Evolutionary conservation across 2,888 invertebrate genomes (phyloP).

Genomic region (Drosophila rellima): DNA sequence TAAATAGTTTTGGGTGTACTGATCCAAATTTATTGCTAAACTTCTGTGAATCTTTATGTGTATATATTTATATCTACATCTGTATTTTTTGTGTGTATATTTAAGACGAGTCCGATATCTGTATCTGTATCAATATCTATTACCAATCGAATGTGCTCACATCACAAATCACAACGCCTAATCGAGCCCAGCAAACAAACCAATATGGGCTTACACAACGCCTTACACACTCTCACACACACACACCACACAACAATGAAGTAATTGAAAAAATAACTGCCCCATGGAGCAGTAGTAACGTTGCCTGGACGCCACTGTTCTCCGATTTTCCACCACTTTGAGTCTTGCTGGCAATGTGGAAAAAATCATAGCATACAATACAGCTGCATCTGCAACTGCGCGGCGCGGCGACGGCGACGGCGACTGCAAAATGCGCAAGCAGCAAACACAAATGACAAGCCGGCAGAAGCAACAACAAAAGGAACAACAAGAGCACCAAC

Average conservation of each 20-base stretch:
- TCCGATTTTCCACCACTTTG: slow-evolving; percentile 5
- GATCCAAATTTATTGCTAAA: too few species aligned
- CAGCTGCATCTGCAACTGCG: slow-evolving; percentile 22
- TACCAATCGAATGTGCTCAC: slow-evolving; percentile 24
- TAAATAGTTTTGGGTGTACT: too few species aligned
- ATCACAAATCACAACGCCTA: slow-evolving; percentile 62
- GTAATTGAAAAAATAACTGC: slow-evolving; percentile 73
- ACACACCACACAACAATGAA: slow-evolving; percentile 52
- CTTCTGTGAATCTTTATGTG: too few species aligned
- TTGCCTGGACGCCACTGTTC: neutral
- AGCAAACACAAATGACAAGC: slow-evolving; percentile 27
- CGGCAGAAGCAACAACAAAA: slow-evolving; percentile 29
- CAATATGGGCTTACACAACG: slow-evolving; percentile 29
- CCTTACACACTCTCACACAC: slow-evolving; percentile 4
- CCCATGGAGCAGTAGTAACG: slow-evolving; percentile 29
- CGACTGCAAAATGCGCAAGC: slow-evolving; percentile 53
- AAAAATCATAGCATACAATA: slow-evolving; percentile 52
- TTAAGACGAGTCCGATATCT: neutral
- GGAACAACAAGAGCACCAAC: slow-evolving; percentile 28
- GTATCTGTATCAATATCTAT: slow-evolving; percentile 6
- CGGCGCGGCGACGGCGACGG: slow-evolving; percentile 20
- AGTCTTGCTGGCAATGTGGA: slow-evolving; percentile 20
- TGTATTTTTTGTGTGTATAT: neutral
- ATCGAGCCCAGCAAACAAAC: slow-evolving; percentile 59
- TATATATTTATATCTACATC: neutral